phyloP scores from a whole-genome alignment of 1,140 invertebrate genomes.

The Andrena cerasifolii region DNA sequence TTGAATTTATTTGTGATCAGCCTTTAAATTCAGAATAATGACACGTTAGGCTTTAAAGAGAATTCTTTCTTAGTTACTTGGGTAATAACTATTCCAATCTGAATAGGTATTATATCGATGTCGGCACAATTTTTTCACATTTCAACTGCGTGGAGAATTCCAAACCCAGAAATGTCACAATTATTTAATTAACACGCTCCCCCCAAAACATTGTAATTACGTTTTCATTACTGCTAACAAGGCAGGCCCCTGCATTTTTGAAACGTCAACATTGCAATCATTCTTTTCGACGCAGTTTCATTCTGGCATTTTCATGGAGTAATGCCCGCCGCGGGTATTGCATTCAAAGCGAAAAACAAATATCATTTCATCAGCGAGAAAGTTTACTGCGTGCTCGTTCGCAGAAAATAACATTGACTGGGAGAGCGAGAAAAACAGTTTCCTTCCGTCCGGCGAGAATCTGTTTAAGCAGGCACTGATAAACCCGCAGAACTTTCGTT shows the following conservation, averaged over 20 bases:
- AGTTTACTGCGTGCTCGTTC: neutral
- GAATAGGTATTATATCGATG: too few relatives aligned
- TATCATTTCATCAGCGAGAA: neutral
- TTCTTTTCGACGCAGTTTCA: neutral
- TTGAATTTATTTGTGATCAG: too few relatives aligned
- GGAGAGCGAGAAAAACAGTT: neutral
- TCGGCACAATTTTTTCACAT: neutral
- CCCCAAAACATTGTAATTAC: neutral
- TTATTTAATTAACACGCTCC: neutral
- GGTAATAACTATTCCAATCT: too few relatives aligned
- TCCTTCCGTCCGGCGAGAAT: neutral
- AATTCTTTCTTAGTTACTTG: too few relatives aligned
- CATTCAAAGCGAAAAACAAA: neutral
- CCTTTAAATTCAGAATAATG: too few relatives aligned
- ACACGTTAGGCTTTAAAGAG: too few relatives aligned
- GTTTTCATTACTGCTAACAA: neutral
- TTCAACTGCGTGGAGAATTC: neutral
- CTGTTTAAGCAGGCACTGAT: neutral
- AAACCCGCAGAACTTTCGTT: neutral
- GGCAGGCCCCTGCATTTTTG: neutral
- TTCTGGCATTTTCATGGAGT: neutral
- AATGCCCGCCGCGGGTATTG: neutral
- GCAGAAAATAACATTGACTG: neutral
- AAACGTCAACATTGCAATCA: neutral
- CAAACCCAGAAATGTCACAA: neutral